phyloP scores from a whole-genome alignment of 1,140 invertebrate species.

The Drosophila nigrodunni region DNA sequence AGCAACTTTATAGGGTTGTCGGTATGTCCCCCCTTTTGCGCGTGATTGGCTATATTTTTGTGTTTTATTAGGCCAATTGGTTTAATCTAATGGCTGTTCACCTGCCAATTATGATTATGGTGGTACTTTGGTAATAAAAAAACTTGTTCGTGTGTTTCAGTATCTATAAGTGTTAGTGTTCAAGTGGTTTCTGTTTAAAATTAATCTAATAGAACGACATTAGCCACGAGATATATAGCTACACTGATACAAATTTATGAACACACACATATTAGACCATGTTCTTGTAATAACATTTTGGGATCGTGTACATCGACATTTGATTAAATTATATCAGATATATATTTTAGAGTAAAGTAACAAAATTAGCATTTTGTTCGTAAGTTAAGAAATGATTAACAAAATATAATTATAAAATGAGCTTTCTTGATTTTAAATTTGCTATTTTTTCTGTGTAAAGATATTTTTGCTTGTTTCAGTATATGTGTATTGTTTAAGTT shows the following conservation, averaged over 20 bases:
- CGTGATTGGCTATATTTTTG: slow-evolving; percentile 32
- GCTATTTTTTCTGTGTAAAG: background rate
- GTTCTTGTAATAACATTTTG: too few relatives aligned
- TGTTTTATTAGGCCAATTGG: slow-evolving; percentile 52
- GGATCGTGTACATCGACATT: too few relatives aligned
- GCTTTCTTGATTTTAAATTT: too few relatives aligned
- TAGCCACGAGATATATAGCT: slow-evolving; percentile 24
- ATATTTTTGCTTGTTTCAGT: background rate
- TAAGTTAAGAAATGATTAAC: too few relatives aligned
- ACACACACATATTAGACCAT: too few relatives aligned
- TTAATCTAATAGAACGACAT: slow-evolving; percentile 30
- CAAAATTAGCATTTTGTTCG: too few relatives aligned
- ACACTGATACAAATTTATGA: background rate
- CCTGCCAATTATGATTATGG: slow-evolving; percentile 50
- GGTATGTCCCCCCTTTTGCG: slow-evolving; percentile 38
- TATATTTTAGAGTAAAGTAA: too few relatives aligned
- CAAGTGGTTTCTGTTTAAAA: slow-evolving; percentile 16
- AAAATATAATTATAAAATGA: too few relatives aligned
- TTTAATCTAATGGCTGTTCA: slow-evolving; percentile 35
- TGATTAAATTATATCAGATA: too few relatives aligned
- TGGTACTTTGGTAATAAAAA: slow-evolving; percentile 36
- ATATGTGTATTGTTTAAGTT: background rate
- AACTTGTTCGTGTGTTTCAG: slow-evolving; percentile 4
- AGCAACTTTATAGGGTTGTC: slow-evolving; percentile 42
- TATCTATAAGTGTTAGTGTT: slow-evolving; percentile 18